phyloP scores from a whole-genome alignment of 2,113 vertebrate genomes.

The Cynoglossus semilaevis region DNA sequence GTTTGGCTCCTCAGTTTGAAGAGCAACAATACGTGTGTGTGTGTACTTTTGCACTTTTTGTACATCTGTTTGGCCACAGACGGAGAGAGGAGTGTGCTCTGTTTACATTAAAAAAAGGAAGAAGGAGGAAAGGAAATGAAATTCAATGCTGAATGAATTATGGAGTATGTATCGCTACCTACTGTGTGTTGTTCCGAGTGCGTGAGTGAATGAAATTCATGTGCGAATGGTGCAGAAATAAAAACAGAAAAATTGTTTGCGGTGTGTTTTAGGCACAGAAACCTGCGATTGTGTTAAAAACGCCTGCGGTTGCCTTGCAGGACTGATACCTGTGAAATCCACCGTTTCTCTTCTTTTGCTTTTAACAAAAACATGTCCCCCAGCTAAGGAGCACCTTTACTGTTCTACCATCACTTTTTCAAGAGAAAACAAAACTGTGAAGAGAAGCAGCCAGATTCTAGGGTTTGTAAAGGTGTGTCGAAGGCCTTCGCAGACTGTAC shows the following conservation, averaged over 20 bases:
- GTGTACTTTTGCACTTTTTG: conserved; percentile 62
- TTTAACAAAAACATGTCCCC: conserved; percentile 78
- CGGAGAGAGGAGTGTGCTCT: conserved; percentile 41
- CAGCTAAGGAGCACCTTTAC: conserved; percentile 71
- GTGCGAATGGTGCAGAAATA: conserved; percentile 64
- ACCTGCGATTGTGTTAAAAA: conserved; percentile 67
- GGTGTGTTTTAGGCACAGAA: conserved; percentile 64
- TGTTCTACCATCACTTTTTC: conserved; percentile 73
- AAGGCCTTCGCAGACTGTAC: conserved; percentile 54
- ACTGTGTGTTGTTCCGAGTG: conserved; percentile 60
- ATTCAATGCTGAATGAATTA: conserved; percentile 72
- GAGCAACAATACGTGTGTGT: conserved; percentile 49
- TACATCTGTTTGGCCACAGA: conserved; percentile 54
- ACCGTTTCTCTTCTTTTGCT: conserved; percentile 73
- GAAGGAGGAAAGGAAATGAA: conserved; percentile 71
- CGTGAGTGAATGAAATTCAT: conserved; percentile 61
- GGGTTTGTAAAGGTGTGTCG: conserved; percentile 68
- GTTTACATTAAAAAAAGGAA: conserved; percentile 28
- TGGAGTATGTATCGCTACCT: conserved; percentile 71
- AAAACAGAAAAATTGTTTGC: conserved; percentile 56
- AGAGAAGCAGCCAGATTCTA: conserved; percentile 63
- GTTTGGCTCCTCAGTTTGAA: conserved; percentile 56
- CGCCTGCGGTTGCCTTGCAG: conserved; percentile 79
- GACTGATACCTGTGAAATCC: conserved; percentile 76
- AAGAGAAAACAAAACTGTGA: conserved; percentile 79